Conservation (phyloP, 2,888 invertebrate genomes). For the Autographa gamma region DNA sequence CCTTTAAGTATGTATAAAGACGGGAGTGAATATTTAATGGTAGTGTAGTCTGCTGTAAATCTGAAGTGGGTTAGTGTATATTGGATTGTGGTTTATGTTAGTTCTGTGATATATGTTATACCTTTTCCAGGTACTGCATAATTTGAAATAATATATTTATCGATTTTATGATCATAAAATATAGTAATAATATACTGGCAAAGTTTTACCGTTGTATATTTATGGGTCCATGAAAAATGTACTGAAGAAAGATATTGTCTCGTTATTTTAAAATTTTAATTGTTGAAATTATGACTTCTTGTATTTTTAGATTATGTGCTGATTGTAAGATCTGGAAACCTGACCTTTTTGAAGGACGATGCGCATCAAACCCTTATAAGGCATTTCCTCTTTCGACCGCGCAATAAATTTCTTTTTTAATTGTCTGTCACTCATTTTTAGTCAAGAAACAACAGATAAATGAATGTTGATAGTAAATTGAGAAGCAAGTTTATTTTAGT, state of each 20-base stretch:
- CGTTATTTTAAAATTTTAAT: neutral
- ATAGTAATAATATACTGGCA: neutral
- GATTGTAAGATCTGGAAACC: neutral
- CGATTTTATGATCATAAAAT: neutral
- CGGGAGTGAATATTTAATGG: constrained; percentile 34
- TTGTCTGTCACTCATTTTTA: constrained; percentile 3
- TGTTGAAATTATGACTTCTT: neutral
- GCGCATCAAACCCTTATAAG: neutral
- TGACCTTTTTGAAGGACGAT: neutral
- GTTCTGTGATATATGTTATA: neutral
- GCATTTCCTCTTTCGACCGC: neutral
- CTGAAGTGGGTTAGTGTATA: constrained; percentile 25
- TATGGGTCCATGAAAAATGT: neutral
- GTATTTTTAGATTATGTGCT: neutral
- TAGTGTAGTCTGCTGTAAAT: constrained; percentile 28
- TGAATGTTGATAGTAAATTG: neutral
- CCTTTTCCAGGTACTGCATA: neutral
- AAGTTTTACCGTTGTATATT: neutral
- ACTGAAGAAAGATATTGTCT: neutral
- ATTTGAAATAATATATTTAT: neutral
- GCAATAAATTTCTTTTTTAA: neutral
- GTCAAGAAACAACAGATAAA: neutral
- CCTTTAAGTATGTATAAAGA: constrained; percentile 19
- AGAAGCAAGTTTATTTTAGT: neutral
- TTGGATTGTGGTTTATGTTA: neutral